A percentile compares a stretch with the other conserved stretches of the same genome.
Evolutionary conservation across 2,113 vertebrate species (phyloP).

Genomic region (Rhinoderma darwinii): DNA sequence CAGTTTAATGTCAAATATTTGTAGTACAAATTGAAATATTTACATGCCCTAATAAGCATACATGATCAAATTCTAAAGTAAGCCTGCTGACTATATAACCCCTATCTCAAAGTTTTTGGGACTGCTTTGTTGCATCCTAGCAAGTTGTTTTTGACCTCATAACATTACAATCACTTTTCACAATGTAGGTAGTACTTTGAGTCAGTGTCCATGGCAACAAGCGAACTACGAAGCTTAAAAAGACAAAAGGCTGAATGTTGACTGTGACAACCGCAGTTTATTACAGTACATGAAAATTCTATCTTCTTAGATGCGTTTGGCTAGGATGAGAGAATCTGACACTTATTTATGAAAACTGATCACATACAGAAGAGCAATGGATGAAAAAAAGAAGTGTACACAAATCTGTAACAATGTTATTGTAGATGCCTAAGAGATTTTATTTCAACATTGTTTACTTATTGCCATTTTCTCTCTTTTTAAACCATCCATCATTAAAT

Average conservation of each 20-base stretch:
- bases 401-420: background rate
- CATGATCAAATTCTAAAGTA: background rate
- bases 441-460: too few relatives aligned
- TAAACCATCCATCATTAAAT: too few relatives aligned
- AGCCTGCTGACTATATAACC: background rate
- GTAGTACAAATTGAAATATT: background rate
- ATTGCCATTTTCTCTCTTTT: too few relatives aligned
- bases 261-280: background rate
- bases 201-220: constrained; percentile 22
- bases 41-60: background rate
- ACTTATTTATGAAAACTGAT: background rate
- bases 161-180: background rate
- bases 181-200: background rate
- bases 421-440: too few relatives aligned
- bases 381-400: background rate
- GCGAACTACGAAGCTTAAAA: background rate
- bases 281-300: background rate
- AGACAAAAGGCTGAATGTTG: constrained; percentile 6
- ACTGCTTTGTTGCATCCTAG: background rate
- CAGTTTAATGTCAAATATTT: background rate
- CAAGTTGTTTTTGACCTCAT: constrained; percentile 15
- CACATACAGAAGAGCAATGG: background rate
- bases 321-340: background rate
- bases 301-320: background rate
- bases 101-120: background rate